Evolutionary conservation across 2,888 invertebrate species (phyloP), one percentile per base, ranked within the genome.

Genomic region (Cabera pusaria): DNA sequence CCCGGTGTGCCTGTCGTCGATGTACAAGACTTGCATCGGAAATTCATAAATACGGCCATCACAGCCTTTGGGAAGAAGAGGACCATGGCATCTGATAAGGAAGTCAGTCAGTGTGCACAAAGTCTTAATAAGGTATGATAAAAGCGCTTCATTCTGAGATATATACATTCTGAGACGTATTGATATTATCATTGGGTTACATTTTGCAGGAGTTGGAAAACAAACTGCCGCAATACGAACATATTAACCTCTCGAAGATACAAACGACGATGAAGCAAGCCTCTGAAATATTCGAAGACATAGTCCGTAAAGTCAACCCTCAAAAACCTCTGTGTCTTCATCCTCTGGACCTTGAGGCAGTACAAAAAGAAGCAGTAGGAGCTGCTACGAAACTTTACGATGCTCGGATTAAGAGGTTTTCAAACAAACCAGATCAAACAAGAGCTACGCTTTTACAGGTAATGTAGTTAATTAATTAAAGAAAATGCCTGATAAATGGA

Each of bases 171-270:
- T n/a, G n/a, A n/a, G n/a, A n/a, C n/a, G n/a, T n/a, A n/a, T n/a
- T n/a, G n/a, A n/a, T n/a, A n/a, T n/a, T n/a, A n/a, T n/a, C n/a
- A n/a, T n/a, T n/a, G n/a, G n/a, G n/a, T n/a, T 5, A 3, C 7
- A 3, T 19, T 20, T 34, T 34, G 1, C 21, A 40, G 39, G 39
- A 40, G 10, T 8, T 40, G 2, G 39, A 33, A 11, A 14, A 19
- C 2, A 27, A 33, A 1, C 23, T 23, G 7, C 28, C 33, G 5
- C 39, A 33, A 16, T 40, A 19, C 5, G 39, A 33, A 16, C 39
- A 40, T 24, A 40, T 27, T 18, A 40, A 40, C 11, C 5, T 33
- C 9, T 23, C 39, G 1, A 40, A 33, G 8, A 22, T 40, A 2
- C 27, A 33, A 8, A 10, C 19, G 1, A 8, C 20, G 1, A 24